These are phyloP conservation scores for Heliconius ismenius DNA, from an alignment of 2,888 invertebrate genomes.

Conservation along the genomic window DNA sequence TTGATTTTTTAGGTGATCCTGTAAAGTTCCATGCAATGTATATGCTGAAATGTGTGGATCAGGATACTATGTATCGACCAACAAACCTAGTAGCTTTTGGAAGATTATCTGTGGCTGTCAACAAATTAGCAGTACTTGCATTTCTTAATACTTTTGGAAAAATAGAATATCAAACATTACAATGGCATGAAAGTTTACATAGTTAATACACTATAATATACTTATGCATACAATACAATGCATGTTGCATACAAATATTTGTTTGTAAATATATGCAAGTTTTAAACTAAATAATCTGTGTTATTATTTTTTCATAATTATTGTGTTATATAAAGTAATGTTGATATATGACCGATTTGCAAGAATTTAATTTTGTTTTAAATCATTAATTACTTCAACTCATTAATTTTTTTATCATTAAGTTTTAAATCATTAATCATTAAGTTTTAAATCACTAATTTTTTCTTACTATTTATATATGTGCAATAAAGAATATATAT, in stretches of 20 bases:
- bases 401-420: too few relatives aligned
- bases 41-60: constrained; percentile 86
- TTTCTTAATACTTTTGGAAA: constrained; percentile 68
- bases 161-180: constrained; percentile 81
- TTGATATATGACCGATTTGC: neutral
- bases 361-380: too few relatives aligned
- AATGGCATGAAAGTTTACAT: constrained; percentile 79
- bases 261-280: neutral
- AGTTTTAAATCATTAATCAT: too few relatives aligned
- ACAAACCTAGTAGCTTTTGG: constrained; percentile 85
- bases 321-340: neutral
- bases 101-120: constrained; percentile 88
- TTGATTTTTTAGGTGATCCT: constrained; percentile 86
- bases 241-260: neutral
- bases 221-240: too few relatives aligned
- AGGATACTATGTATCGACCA: constrained; percentile 73
- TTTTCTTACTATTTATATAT: too few relatives aligned
- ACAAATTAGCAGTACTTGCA: constrained; percentile 88
- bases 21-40: constrained; percentile 89
- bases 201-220: constrained; percentile 42
- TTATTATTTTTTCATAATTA: neutral
- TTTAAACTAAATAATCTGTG: neutral
- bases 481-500: too few relatives aligned
- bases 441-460: too few relatives aligned
- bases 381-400: too few relatives aligned